Evolutionary conservation across 2,888 invertebrate species (phyloP).

Genomic region (Drosophila austrosaltans): DNA sequence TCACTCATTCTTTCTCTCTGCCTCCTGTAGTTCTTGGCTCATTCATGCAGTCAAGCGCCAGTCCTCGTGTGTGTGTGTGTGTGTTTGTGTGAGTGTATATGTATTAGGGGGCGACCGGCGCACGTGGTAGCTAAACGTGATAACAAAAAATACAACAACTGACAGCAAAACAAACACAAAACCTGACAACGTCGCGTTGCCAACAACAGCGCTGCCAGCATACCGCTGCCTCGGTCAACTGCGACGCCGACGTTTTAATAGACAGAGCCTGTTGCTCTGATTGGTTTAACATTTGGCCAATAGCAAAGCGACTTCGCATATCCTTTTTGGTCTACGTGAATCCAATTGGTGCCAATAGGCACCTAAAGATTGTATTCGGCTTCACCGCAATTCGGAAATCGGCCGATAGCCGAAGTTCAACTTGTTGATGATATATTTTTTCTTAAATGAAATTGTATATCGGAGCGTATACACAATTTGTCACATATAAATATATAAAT

Average conservation of each 20-base stretch:
- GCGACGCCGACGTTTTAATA: conserved; percentile 33
- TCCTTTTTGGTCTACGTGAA: conserved; percentile 44
- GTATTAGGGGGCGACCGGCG: conserved; percentile 59
- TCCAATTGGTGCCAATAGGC: background rate
- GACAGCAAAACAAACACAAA: conserved; percentile 76
- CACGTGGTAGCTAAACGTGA: conserved; percentile 83
- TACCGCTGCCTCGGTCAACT: conserved; percentile 8
- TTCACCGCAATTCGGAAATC: background rate
- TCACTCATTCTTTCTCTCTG: background rate
- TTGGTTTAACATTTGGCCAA: conserved; percentile 61
- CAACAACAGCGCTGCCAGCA: conserved; percentile 23
- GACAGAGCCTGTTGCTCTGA: conserved; percentile 65
- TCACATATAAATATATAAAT: background rate
- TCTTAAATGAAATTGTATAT: conserved; percentile 1
- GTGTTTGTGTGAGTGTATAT: conserved; percentile 26
- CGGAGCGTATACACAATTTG: conserved; percentile 66
- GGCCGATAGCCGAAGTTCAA: conserved; percentile 22
- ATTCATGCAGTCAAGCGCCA: conserved; percentile 41
- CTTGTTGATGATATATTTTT: background rate
- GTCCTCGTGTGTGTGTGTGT: conserved; percentile 4
- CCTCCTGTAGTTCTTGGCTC: conserved; percentile 15
- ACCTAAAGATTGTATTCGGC: background rate
- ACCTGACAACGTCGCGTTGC: conserved; percentile 57
- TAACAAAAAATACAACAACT: conserved; percentile 76
- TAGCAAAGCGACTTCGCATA: conserved; percentile 39